Evolutionary conservation across 2,888 invertebrate species (phyloP).

Genomic region (Falcaria lacertinaria): DNA sequence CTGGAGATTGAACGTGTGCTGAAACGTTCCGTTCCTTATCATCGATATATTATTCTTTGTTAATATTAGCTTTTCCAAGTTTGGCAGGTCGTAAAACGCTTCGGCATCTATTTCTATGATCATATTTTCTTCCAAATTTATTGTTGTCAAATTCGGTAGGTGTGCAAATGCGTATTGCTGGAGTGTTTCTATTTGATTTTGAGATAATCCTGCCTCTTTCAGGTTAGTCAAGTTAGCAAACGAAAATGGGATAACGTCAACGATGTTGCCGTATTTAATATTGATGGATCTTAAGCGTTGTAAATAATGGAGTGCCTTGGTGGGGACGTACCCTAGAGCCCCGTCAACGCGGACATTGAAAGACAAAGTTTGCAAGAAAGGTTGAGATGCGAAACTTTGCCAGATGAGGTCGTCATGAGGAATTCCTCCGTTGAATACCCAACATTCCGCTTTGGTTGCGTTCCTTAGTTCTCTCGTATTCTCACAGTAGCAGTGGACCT

Average conservation of each 20-base stretch:
- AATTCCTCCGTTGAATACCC: conserved; percentile 85
- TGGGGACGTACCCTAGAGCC: conserved; percentile 85
- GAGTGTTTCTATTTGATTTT: conserved; percentile 84
- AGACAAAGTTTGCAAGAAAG: conserved; percentile 83
- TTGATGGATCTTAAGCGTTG: conserved; percentile 83
- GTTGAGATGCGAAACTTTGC: conserved; percentile 87
- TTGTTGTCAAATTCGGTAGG: conserved; percentile 82
- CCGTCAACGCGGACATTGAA: conserved; percentile 86
- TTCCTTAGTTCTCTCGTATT: conserved; percentile 72
- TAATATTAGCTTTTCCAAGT: conserved; percentile 86
- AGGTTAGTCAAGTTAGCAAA: conserved; percentile 87
- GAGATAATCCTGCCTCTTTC: conserved; percentile 82
- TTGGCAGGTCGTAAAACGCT: conserved; percentile 86
- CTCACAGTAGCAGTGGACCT: conserved; percentile 85
- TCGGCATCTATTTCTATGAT: conserved; percentile 86
- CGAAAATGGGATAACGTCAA: conserved; percentile 84
- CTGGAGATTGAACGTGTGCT: conserved; percentile 84
- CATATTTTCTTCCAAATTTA: conserved; percentile 87
- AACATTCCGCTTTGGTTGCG: conserved; percentile 87
- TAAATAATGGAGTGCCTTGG: conserved; percentile 83
- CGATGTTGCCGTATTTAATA: conserved; percentile 86
- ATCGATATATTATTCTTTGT: conserved; percentile 92
- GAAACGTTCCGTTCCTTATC: conserved; percentile 91
- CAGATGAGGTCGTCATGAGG: conserved; percentile 85
- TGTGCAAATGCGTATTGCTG: conserved; percentile 86